Evolutionary conservation across 2,113 vertebrate genomes (phyloP).

Genomic region (Aptenodytes patagonicus): DNA sequence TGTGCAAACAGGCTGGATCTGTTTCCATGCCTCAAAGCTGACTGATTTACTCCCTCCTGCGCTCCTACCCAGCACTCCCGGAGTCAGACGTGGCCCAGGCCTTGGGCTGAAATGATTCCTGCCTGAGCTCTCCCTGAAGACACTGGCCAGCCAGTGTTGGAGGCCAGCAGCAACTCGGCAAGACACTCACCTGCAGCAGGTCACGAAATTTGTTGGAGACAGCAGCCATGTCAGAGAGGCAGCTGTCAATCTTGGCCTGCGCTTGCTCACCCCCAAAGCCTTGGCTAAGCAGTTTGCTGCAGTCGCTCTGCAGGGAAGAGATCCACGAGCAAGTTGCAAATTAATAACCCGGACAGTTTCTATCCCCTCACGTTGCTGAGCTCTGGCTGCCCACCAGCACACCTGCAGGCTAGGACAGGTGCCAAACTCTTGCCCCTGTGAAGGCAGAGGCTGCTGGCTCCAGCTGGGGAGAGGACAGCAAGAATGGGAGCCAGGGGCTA

Average conservation of each 20-base stretch:
- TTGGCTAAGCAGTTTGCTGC: constrained; percentile 89
- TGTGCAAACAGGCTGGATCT: neutral
- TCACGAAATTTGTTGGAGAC: constrained; percentile 94
- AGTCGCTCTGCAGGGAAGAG: constrained; percentile 84
- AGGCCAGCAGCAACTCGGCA: neutral
- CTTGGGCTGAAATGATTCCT: neutral
- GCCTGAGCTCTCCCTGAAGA: neutral
- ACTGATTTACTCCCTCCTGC: neutral
- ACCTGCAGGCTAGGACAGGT: neutral
- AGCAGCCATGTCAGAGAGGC: constrained; percentile 89
- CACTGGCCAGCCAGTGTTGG: neutral
- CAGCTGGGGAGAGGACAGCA: neutral
- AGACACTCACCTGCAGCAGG: constrained; percentile 87
- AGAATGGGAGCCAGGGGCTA: neutral
- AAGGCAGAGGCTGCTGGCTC: neutral
- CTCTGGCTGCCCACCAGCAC: neutral
- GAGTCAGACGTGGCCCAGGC: neutral
- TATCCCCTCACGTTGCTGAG: neutral
- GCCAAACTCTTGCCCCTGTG: neutral
- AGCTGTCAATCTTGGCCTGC: constrained; percentile 95
- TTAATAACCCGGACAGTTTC: neutral
- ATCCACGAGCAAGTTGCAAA: neutral
- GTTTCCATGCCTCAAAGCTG: neutral
- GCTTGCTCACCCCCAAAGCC: constrained; percentile 85
- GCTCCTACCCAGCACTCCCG: neutral